Conservation (phyloP, 2,113 vertebrate species). For the Serranochromis macrocephalus region DNA sequence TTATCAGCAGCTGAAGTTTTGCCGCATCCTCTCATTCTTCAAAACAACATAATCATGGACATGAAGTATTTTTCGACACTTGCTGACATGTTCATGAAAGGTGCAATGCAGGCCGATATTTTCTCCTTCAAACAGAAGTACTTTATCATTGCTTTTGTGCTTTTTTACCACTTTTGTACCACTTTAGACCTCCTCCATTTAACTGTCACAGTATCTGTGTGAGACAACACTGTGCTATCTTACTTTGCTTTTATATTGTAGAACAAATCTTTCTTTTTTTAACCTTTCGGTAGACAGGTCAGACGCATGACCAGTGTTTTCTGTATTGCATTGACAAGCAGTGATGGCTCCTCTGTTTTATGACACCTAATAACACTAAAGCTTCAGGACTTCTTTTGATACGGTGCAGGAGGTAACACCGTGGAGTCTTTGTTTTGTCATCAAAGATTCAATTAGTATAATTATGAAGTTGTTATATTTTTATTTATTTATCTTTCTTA, state of each 20-base stretch:
- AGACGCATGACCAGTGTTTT: neutral
- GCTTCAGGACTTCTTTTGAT: neutral
- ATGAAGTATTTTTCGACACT: neutral
- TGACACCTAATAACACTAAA: neutral
- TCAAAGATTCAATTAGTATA: neutral
- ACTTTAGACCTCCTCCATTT: neutral
- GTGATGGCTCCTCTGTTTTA: neutral
- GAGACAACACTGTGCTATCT: neutral
- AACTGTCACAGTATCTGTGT: neutral
- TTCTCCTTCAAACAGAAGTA: neutral
- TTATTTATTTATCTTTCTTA: neutral
- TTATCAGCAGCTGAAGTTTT: neutral
- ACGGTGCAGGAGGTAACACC: neutral
- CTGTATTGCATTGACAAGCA: neutral
- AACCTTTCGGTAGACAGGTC: fast-evolving
- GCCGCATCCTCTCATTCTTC: neutral
- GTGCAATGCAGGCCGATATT: neutral
- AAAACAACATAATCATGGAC: neutral
- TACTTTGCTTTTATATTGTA: neutral
- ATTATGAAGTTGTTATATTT: neutral
- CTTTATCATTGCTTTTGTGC: neutral
- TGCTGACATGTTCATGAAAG: neutral
- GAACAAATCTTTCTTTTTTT: neutral
- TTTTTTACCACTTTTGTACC: neutral
- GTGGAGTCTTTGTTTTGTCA: neutral